Evolutionary conservation across 2,888 invertebrate species (phyloP).

Genomic region (Temnothorax ravouxi): DNA sequence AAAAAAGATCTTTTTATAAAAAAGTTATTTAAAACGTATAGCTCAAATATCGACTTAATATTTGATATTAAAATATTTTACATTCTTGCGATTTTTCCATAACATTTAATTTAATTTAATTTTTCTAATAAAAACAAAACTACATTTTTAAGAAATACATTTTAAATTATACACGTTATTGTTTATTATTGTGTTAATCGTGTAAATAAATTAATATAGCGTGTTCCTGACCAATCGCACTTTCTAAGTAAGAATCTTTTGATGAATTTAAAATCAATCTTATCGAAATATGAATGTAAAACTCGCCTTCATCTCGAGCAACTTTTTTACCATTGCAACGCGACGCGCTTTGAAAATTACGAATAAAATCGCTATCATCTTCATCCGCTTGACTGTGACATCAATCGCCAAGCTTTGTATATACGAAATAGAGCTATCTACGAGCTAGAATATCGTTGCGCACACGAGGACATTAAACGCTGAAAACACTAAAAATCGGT

Average conservation of each 20-base stretch:
- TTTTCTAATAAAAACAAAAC: not conserved
- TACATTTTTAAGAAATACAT: not conserved
- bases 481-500: constrained; percentile 57
- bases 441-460: constrained; percentile 38
- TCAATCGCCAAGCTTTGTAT: constrained; percentile 42
- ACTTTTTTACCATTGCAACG: constrained; percentile 25
- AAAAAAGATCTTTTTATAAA: not conserved
- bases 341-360: constrained; percentile 23
- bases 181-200: not conserved
- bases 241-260: not conserved
- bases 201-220: not conserved
- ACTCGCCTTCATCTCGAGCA: not conserved
- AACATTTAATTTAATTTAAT: not conserved
- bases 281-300: not conserved
- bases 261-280: not conserved
- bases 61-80: not conserved
- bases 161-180: not conserved
- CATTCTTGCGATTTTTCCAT: not conserved
- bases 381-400: constrained; percentile 42
- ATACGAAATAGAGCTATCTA: constrained; percentile 49
- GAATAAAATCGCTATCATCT: constrained; percentile 46
- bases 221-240: not conserved
- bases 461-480: constrained; percentile 39
- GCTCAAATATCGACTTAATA: not conserved
- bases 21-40: not conserved